Evolutionary conservation across 2,113 vertebrate genomes (phyloP).

Genomic region (Microcebus jonahi): DNA sequence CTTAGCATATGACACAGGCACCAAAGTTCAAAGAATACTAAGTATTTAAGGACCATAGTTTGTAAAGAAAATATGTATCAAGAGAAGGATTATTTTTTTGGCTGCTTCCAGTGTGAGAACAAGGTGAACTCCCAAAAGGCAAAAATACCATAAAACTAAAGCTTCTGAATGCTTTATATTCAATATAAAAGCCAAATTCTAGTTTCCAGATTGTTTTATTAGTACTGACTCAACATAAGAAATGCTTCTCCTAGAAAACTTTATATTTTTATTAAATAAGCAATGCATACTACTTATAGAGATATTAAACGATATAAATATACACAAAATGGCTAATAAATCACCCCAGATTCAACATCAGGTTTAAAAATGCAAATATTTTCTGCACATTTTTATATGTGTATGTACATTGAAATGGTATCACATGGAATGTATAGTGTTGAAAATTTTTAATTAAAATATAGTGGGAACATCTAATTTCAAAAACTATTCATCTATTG

Average conservation of each 20-base stretch:
- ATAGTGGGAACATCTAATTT: not conserved
- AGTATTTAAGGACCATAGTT: conserved; percentile 62
- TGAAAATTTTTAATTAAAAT: not conserved
- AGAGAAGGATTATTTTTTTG: conserved; percentile 52
- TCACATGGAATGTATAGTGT: not conserved
- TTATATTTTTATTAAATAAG: not conserved
- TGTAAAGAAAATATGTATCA: conserved; percentile 47
- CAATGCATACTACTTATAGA: not conserved
- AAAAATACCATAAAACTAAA: conserved; percentile 62
- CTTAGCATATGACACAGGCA: conserved; percentile 67
- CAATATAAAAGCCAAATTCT: not conserved
- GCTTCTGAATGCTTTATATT: not conserved
- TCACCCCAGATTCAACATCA: not conserved
- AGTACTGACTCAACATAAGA: not conserved
- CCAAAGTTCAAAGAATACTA: conserved; percentile 65
- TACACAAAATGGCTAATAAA: not conserved
- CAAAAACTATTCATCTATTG: not conserved
- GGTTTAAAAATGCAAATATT: not conserved
- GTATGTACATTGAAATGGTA: not conserved
- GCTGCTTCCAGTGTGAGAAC: conserved; percentile 39
- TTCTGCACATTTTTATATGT: not conserved
- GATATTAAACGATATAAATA: not conserved
- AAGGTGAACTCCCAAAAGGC: not conserved
- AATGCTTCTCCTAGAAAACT: not conserved
- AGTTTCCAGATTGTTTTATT: not conserved